A percentile compares a stretch with the other conserved stretches of the same genome.
These are phyloP conservation scores for Acipenser transmontanus DNA, from an alignment of 2,797 vertebrate species.

Conservation along the genomic window DNA sequence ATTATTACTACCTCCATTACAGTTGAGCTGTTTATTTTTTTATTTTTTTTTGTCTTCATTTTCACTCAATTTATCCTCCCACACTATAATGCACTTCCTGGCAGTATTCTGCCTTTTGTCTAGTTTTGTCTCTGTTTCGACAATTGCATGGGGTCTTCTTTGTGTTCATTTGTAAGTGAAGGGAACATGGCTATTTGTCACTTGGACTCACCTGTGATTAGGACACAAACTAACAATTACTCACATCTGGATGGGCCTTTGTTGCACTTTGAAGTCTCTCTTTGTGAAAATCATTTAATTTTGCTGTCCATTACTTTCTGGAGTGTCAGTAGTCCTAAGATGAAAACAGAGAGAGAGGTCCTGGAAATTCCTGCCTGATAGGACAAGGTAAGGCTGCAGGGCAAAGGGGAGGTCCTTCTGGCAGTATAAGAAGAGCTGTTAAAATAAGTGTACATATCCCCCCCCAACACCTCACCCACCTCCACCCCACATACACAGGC, in stretches of 20 bases:
- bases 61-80: too few species aligned
- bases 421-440: neutral
- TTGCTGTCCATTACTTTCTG: constrained; percentile 13
- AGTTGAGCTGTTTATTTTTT: too few species aligned
- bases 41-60: too few species aligned
- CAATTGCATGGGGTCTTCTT: too few species aligned
- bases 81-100: too few species aligned
- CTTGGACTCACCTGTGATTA: constrained; percentile 46
- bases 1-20: too few species aligned
- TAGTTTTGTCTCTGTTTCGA: too few species aligned
- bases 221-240: constrained; percentile 48
- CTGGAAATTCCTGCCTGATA: too few species aligned
- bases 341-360: neutral
- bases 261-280: constrained; percentile 50
- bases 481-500: constrained; percentile 24
- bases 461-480: constrained; percentile 21
- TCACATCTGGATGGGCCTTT: constrained; percentile 48
- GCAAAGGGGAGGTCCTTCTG: neutral
- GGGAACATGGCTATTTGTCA: neutral
- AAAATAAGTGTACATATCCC: constrained; percentile 5
- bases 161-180: neutral
- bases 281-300: constrained; percentile 34
- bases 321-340: neutral
- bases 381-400: too few species aligned
- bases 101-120: too few species aligned